phyloP scores from a whole-genome alignment of 2,113 vertebrate genomes.

The Muscicapa adusta region DNA sequence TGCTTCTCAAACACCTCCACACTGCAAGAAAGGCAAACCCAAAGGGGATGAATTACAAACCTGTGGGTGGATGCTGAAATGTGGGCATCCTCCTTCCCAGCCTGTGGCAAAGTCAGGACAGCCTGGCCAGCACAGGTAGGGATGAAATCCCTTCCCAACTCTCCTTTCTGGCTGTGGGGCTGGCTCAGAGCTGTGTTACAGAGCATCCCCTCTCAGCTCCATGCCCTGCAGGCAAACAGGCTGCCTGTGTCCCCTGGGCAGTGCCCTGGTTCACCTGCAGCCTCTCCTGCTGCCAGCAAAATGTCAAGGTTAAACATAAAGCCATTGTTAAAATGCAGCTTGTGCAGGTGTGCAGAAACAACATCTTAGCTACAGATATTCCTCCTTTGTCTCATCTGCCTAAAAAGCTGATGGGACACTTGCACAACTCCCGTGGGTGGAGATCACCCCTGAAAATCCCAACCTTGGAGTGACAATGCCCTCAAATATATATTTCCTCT shows the following conservation, averaged over 20 bases:
- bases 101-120: background rate
- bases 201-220: background rate
- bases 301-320: background rate
- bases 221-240: background rate
- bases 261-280: background rate
- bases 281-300: background rate
- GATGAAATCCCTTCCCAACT: background rate
- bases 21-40: background rate
- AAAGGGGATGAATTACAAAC: background rate
- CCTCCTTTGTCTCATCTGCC: background rate
- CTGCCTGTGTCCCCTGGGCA: rapidly evolving
- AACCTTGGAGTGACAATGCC: background rate
- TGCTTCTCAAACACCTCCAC: background rate
- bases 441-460: background rate
- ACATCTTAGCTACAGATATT: rapidly evolving
- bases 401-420: background rate
- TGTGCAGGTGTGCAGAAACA: background rate
- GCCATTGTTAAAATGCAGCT: background rate
- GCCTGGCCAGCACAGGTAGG: rapidly evolving
- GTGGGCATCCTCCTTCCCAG: background rate
- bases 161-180: background rate
- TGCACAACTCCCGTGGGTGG: background rate
- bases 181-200: background rate
- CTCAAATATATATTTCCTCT: background rate
- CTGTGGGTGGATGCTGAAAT: background rate